Evolutionary conservation across 2,797 vertebrate species (phyloP).

Genomic region (Acrossocheilus fasciatus): DNA sequence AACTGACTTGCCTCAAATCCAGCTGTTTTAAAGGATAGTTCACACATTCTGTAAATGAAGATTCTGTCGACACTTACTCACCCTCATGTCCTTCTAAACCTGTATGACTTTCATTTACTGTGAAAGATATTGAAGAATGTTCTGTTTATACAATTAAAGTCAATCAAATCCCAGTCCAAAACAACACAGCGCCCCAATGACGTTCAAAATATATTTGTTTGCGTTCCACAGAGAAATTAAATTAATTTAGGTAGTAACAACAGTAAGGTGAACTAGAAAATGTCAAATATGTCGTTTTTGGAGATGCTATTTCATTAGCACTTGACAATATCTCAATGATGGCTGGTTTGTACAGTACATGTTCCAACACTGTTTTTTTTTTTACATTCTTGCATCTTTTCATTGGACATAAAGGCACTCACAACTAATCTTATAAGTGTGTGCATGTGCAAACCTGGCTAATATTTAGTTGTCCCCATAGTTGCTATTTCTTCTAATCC

Average conservation of each 20-base stretch:
- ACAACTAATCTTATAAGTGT: background rate
- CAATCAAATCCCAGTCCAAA: background rate
- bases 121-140: background rate
- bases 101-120: background rate
- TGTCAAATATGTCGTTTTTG: too few relatives aligned
- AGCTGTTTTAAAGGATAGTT: background rate
- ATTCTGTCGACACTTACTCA: background rate
- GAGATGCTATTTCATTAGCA: background rate
- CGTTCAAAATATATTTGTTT: background rate
- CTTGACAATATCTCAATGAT: background rate
- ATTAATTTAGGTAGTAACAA: background rate
- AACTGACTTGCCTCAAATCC: background rate
- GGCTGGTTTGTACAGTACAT: background rate
- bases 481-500: constrained; percentile 7
- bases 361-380: background rate
- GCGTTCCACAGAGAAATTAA: background rate
- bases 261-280: background rate
- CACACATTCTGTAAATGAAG: background rate
- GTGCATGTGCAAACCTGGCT: background rate
- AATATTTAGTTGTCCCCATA: constrained; percentile 18
- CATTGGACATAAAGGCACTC: background rate
- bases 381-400: background rate
- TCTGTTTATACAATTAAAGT: background rate
- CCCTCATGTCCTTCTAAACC: background rate
- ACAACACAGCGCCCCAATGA: background rate